Conservation (phyloP, 2,797 vertebrate species). For the Mus minutoides region DNA sequence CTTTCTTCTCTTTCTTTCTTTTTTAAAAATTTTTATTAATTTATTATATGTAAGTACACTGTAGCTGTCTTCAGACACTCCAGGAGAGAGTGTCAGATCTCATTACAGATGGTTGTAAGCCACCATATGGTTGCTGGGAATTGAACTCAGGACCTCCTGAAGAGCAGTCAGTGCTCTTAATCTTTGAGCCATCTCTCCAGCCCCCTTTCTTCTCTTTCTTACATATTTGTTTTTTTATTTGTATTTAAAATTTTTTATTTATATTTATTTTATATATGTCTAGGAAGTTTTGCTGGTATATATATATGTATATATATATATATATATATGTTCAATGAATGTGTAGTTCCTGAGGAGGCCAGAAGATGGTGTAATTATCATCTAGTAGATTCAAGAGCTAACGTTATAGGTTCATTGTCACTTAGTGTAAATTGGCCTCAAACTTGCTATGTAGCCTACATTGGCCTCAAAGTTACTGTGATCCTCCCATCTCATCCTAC, state of each 20-base stretch:
- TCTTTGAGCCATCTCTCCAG: too few relatives aligned
- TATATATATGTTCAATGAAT: background rate
- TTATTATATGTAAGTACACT: too few relatives aligned
- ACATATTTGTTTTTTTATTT: background rate
- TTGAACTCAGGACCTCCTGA: too few relatives aligned
- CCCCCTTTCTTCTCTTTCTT: background rate
- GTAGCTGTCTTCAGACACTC: too few relatives aligned
- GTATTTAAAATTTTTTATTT: background rate
- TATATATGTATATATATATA: background rate
- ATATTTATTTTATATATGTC: background rate
- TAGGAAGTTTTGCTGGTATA: background rate
- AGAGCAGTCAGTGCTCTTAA: too few relatives aligned
- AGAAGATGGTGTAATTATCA: background rate
- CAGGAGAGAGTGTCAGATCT: too few relatives aligned
- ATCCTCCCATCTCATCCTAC: too few relatives aligned
- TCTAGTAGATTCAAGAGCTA: background rate
- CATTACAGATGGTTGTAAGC: too few relatives aligned
- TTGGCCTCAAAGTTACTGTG: background rate
- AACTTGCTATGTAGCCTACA: background rate
- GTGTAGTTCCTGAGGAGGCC: background rate
- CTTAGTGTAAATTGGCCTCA: background rate
- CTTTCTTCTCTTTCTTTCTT: background rate
- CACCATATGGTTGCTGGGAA: too few relatives aligned
- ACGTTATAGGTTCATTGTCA: too few relatives aligned
- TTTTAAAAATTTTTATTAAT: background rate